A percentile compares a stretch with the other conserved stretches of the same genome.
Conservation (phyloP, 2,113 vertebrate species). For the Pachyramphus minor region DNA sequence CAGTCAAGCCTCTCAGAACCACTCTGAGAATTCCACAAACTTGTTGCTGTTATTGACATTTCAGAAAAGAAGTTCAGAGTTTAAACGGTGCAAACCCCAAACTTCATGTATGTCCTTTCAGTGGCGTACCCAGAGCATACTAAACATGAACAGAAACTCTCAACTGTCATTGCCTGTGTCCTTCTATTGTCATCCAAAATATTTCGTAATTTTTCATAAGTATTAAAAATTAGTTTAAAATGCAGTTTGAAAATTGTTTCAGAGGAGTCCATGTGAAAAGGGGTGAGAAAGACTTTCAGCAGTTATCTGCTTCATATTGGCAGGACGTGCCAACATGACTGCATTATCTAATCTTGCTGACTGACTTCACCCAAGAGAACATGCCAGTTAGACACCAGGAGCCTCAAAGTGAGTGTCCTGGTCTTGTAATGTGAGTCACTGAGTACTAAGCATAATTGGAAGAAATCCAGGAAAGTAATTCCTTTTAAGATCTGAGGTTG, state of each 20-base stretch:
- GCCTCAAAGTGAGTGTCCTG: conserved; percentile 1
- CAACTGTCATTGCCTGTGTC: neutral
- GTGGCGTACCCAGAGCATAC: neutral
- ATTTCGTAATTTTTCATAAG: neutral
- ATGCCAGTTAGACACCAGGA: neutral
- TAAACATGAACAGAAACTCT: neutral
- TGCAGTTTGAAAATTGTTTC: neutral
- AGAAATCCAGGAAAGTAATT: conserved; percentile 9
- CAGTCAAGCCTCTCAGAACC: neutral
- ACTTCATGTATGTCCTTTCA: neutral
- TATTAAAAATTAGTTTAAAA: neutral
- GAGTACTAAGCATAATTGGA: neutral
- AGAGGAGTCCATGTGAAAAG: neutral
- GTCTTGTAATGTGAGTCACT: conserved; percentile 24
- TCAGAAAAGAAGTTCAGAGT: neutral
- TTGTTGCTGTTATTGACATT: neutral
- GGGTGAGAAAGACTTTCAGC: neutral
- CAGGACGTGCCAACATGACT: neutral
- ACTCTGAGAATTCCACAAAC: neutral
- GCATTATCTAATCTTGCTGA: neutral
- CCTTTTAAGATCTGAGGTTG: conserved; percentile 23
- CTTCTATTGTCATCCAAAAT: neutral
- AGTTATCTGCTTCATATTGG: neutral
- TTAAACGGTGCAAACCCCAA: neutral
- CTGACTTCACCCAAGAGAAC: neutral